Conservation (phyloP, 2,797 vertebrate genomes). For the Calcarius lapponicus region DNA sequence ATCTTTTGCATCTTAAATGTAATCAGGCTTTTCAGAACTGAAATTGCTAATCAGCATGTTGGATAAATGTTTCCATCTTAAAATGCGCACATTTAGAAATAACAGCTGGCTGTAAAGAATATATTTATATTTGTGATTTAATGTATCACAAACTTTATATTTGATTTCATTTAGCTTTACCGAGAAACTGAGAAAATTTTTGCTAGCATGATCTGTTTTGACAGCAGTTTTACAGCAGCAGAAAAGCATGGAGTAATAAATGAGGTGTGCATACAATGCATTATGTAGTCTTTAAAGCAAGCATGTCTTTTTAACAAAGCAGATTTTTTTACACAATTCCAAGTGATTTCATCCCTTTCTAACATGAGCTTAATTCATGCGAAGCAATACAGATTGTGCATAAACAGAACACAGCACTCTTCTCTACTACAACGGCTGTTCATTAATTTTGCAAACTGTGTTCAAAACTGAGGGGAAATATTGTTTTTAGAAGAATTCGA, state of each 20-base stretch:
- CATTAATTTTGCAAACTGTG: slow-evolving; percentile 60
- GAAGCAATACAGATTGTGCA: slow-evolving; percentile 5
- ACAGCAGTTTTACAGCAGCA: slow-evolving; percentile 64
- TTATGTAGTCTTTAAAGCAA: slow-evolving; percentile 62
- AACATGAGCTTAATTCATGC: slow-evolving; percentile 37
- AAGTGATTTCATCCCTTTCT: slow-evolving; percentile 49
- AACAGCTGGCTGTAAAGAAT: slow-evolving; percentile 76
- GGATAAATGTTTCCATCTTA: slow-evolving; percentile 75
- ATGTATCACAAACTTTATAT: slow-evolving; percentile 77
- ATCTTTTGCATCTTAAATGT: slow-evolving; percentile 77
- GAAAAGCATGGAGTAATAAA: slow-evolving; percentile 56
- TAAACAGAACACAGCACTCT: not conserved
- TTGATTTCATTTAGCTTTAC: slow-evolving; percentile 74
- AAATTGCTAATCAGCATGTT: slow-evolving; percentile 78
- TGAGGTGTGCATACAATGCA: slow-evolving; percentile 43
- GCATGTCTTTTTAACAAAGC: slow-evolving; percentile 57
- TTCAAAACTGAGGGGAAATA: slow-evolving; percentile 42
- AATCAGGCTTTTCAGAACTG: slow-evolving; percentile 74
- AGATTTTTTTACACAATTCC: slow-evolving; percentile 29
- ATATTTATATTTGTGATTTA: slow-evolving; percentile 80
- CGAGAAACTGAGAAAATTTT: slow-evolving; percentile 64
- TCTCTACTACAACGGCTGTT: not conserved
- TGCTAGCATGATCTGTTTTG: slow-evolving; percentile 60
- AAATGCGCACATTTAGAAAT: slow-evolving; percentile 68
- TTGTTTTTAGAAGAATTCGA: slow-evolving; percentile 47